A percentile compares a stretch with the other conserved stretches of the same genome.
Evolutionary conservation across 2,113 vertebrate genomes (phyloP).

Genomic region (Lophius piscatorius): DNA sequence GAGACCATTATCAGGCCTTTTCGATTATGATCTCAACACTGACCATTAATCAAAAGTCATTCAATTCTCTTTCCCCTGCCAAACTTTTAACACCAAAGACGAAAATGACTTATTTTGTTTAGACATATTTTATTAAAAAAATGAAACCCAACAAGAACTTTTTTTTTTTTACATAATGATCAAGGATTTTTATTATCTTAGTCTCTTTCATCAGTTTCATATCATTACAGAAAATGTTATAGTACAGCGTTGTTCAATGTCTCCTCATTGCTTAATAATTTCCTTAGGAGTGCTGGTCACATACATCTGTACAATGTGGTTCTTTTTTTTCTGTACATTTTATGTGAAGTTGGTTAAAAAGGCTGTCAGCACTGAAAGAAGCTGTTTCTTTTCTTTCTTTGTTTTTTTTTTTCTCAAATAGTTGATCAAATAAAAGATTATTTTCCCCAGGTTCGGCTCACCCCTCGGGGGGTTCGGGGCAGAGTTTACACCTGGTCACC

Average conservation of each 20-base stretch:
- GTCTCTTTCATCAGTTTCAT: slow-evolving; percentile 99
- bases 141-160: slow-evolving; percentile 78
- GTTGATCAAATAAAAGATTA: slow-evolving; percentile 95
- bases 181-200: slow-evolving; percentile 93
- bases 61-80: too few relatives aligned
- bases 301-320: slow-evolving; percentile 99
- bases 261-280: slow-evolving; percentile 98
- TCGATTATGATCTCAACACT: not conserved
- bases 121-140: slow-evolving; percentile 75
- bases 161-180: slow-evolving; percentile 95
- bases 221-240: slow-evolving; percentile 99
- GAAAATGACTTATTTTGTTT: slow-evolving; percentile 63
- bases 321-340: slow-evolving; percentile 98
- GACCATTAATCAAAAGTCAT: slow-evolving; percentile 6
- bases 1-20: too few relatives aligned
- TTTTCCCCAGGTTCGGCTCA: slow-evolving; percentile 85
- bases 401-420: slow-evolving; percentile 79
- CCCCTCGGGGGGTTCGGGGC: slow-evolving; percentile 69
- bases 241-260: slow-evolving; percentile 99
- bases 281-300: slow-evolving; percentile 99
- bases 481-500: slow-evolving; percentile 86
- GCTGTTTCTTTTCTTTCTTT: slow-evolving; percentile 85
- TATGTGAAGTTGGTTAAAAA: slow-evolving; percentile 99
- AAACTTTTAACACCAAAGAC: slow-evolving; percentile 46
- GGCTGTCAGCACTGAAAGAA: slow-evolving; percentile 99